Base-by-base conservation (phyloP, 2,113 vertebrate genomes). In the Pitta sordida region DNA sequence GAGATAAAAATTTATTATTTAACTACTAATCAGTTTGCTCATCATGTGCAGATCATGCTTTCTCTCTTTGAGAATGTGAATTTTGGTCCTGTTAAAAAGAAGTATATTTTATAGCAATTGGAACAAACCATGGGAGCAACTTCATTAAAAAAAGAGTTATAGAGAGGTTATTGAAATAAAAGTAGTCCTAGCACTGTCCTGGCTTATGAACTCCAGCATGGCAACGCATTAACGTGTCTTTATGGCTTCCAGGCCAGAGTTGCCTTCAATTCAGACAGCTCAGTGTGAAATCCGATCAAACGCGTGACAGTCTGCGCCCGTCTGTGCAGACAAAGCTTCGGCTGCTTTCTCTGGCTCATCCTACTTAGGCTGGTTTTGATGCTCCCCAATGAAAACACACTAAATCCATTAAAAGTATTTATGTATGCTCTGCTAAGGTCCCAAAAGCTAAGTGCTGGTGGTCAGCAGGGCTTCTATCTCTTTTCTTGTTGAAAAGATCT, bases 211-310 rank as follows among this genome's bases (percentile, higher is more conserved):
- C 90, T 95, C 70, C 85, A 91, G 87, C 78, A 69, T 37, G 4
- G 74, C 62, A 48, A 95, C 26, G 70, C 79, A 95, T 96, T 96
- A 92, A 83, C 37, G 51, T 87, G 90, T 93, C 70, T 91, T 95
- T 96, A 91, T 88, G 93, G 85, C 59, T 96, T 95, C 91, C 93
- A 95, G 91, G 82, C 78, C 65, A 65, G 84, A 91, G 78, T 63
- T 96, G 96, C 94, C 92, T 90, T 24, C 75, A 68, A 80, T 90
- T 93, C 94, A 96, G 92, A 17, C 82, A 94, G 79, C 88, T 91
- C 95, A 94, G 88, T 74, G 90, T 85, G 93, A 82, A 77, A 58
- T 75, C 67, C 93, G 92, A 94, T 96, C 94, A 96, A 94, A 96
- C 41, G 18, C 75, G 5, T 3, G 52, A 65, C 91, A 88, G 91